Percentiles rank a stretch among this genome's conserved stretches.
phyloP scores from a whole-genome alignment of 2,888 invertebrate genomes.

The Gandaritis pyraliata region DNA sequence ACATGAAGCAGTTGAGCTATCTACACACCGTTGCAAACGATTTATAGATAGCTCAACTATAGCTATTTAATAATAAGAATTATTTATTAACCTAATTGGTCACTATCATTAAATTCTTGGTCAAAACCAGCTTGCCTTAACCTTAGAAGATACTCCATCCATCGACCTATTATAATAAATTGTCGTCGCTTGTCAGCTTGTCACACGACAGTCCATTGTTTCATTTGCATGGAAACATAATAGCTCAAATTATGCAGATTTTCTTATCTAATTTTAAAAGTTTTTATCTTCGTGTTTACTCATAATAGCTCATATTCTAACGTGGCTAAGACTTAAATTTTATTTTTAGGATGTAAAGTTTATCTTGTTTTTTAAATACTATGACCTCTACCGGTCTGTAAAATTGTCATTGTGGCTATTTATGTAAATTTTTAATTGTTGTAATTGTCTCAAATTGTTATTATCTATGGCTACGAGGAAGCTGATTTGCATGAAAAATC shows the following conservation, averaged over 20 bases:
- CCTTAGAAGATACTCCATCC: slow-evolving; percentile 17
- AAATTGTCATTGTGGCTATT: slow-evolving; percentile 24
- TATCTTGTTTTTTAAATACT: slow-evolving; percentile 27
- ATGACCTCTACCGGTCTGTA: slow-evolving; percentile 28
- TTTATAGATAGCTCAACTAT: too few species aligned
- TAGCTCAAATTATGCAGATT: slow-evolving; percentile 62
- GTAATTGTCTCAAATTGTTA: slow-evolving; percentile 30
- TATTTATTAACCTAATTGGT: too few species aligned
- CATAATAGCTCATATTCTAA: slow-evolving; percentile 14
- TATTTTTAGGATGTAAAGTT: background rate
- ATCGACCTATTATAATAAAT: slow-evolving; percentile 29
- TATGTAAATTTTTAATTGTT: slow-evolving; percentile 37
- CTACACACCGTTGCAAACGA: too few species aligned
- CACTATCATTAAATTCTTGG: background rate
- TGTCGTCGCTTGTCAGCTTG: slow-evolving; percentile 63
- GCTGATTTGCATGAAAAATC: slow-evolving; percentile 19
- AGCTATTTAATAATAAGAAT: too few species aligned
- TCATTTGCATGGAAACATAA: slow-evolving; percentile 70
- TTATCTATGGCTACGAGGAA: slow-evolving; percentile 21
- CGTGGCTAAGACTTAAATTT: background rate
- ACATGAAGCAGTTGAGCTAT: too few species aligned
- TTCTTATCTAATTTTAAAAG: slow-evolving; percentile 25
- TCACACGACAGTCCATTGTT: slow-evolving; percentile 68
- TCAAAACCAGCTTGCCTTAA: slow-evolving; percentile 5
- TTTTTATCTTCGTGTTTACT: background rate